phyloP scores from a whole-genome alignment of 2,797 vertebrate genomes.

The Enteromius thamalakanensis region DNA sequence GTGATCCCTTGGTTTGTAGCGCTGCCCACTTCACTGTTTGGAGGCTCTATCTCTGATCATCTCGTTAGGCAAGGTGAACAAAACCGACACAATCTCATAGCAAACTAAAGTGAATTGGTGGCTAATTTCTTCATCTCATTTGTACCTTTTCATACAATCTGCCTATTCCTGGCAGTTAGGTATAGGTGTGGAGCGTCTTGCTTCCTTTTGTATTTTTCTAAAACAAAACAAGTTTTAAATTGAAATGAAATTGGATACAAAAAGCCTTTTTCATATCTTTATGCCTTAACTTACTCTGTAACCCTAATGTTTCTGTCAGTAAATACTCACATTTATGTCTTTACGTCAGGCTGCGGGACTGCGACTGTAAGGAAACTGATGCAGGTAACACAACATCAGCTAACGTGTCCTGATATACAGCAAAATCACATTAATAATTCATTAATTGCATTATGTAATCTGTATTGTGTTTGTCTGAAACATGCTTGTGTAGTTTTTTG shows the following conservation, averaged over 20 bases:
- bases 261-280: neutral
- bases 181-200: neutral
- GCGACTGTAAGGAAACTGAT: slow-evolving; percentile 85
- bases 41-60: slow-evolving; percentile 84
- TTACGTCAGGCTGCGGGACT: slow-evolving; percentile 77
- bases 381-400: slow-evolving; percentile 78
- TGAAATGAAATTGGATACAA: neutral
- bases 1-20: slow-evolving; percentile 88
- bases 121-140: neutral
- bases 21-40: slow-evolving; percentile 79
- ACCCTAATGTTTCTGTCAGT: neutral
- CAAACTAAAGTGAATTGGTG: slow-evolving; percentile 1
- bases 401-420: neutral
- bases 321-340: neutral
- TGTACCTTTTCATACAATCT: neutral
- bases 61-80: slow-evolving; percentile 83
- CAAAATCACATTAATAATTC: neutral
- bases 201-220: neutral
- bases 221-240: neutral
- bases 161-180: neutral
- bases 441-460: neutral
- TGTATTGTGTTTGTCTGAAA: slow-evolving; percentile 25
- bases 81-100: neutral
- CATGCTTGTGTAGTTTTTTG: slow-evolving; percentile 75
- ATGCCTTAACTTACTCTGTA: slow-evolving; percentile 1